Conservation (phyloP, 2,797 vertebrate species). For the Chaetophractus vellerosus region DNA sequence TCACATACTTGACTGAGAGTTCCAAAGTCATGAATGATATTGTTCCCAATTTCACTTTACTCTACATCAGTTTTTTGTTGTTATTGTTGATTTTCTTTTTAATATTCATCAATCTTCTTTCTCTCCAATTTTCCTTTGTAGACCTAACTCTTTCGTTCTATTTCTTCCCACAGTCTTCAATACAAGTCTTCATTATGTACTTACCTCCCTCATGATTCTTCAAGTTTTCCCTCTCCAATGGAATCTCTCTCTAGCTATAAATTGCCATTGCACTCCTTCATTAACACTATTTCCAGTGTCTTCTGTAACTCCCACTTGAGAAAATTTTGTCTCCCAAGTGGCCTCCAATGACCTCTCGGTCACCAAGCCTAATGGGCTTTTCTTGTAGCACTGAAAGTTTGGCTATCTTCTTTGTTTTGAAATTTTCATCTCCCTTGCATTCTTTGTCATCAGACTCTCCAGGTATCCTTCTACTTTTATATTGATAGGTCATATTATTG, state of each 20-base stretch:
- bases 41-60: neutral
- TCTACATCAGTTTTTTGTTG: neutral
- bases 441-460: neutral
- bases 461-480: neutral
- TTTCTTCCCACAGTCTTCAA: neutral
- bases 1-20: neutral
- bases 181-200: slow-evolving; percentile 12
- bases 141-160: neutral
- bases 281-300: neutral
- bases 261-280: neutral
- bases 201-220: slow-evolving; percentile 11
- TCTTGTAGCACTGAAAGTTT: neutral
- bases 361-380: neutral
- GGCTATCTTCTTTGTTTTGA: neutral
- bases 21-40: neutral
- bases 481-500: neutral
- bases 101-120: neutral
- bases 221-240: neutral
- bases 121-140: neutral
- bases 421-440: neutral
- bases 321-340: neutral
- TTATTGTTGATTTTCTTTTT: neutral
- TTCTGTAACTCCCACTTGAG: slow-evolving; percentile 15
- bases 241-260: neutral
- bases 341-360: neutral